Evolutionary conservation across 2,797 vertebrate species (phyloP).

Genomic region (Enteromius paludinosus): DNA sequence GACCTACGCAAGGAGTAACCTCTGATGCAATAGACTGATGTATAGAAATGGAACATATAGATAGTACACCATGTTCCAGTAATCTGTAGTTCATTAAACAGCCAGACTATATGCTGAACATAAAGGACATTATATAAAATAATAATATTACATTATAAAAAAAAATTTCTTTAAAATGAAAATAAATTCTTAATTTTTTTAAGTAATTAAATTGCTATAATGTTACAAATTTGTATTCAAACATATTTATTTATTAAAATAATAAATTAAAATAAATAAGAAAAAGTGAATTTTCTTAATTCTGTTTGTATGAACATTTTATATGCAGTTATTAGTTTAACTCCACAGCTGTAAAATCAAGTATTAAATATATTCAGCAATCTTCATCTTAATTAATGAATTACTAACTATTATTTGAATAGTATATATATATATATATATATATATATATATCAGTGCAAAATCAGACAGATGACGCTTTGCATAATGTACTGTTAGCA

Average conservation of each 20-base stretch:
- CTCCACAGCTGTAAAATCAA: not conserved
- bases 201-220: not conserved
- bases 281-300: not conserved
- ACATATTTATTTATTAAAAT: not conserved
- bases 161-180: not conserved
- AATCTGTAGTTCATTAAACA: not conserved
- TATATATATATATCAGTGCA: not conserved
- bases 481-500: not conserved
- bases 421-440: no score
- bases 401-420: not conserved
- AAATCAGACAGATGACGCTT: not conserved
- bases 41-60: not conserved
- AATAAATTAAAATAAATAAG: not conserved
- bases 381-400: not conserved
- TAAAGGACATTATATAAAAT: not conserved
- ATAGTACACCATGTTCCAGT: conserved; percentile 4
- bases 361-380: not conserved
- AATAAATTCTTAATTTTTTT: not conserved
- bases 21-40: conserved; percentile 19
- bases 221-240: not conserved
- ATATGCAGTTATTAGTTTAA: not conserved
- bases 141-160: not conserved
- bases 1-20: not conserved
- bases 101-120: not conserved
- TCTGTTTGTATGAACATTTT: not conserved